Evolutionary conservation across 2,888 invertebrate genomes (phyloP).

Genomic region (Conistra vaccinii): DNA sequence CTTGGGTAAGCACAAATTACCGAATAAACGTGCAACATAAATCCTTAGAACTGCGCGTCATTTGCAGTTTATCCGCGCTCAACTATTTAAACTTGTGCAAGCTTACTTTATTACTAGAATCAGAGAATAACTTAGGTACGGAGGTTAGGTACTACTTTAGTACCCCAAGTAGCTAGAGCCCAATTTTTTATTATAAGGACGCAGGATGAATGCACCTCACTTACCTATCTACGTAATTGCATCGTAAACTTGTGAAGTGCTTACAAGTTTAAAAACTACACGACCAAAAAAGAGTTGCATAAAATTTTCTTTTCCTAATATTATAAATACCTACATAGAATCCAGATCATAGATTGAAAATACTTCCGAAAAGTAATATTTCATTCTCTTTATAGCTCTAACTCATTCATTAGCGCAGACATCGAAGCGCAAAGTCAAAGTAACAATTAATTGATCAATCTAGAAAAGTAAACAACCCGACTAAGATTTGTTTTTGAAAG

Average conservation of each 20-base stretch:
- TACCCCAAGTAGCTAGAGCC: neutral
- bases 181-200: neutral
- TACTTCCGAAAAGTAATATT: neutral
- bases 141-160: neutral
- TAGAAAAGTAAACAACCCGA: conserved; percentile 46
- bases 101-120: conserved; percentile 14
- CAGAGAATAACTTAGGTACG: conserved; percentile 3
- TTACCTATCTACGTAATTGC: too few species aligned
- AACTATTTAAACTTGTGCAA: conserved; percentile 10
- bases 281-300: too few species aligned
- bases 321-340: neutral
- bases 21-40: conserved; percentile 39
- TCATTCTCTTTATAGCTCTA: conserved; percentile 33
- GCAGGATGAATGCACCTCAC: neutral
- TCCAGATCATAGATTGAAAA: neutral
- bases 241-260: too few species aligned
- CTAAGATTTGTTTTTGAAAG: conserved; percentile 59
- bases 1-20: conserved; percentile 41
- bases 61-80: conserved; percentile 31
- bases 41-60: conserved; percentile 36
- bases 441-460: conserved; percentile 63
- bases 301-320: neutral
- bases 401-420: conserved; percentile 57
- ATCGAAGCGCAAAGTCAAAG: conserved; percentile 47
- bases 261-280: neutral